Percentiles rank a stretch among this genome's conserved stretches.
These are phyloP conservation scores for Trididemnum miniatum DNA, from an alignment of 23 tunicate genomes.

Conservation along the genomic window DNA sequence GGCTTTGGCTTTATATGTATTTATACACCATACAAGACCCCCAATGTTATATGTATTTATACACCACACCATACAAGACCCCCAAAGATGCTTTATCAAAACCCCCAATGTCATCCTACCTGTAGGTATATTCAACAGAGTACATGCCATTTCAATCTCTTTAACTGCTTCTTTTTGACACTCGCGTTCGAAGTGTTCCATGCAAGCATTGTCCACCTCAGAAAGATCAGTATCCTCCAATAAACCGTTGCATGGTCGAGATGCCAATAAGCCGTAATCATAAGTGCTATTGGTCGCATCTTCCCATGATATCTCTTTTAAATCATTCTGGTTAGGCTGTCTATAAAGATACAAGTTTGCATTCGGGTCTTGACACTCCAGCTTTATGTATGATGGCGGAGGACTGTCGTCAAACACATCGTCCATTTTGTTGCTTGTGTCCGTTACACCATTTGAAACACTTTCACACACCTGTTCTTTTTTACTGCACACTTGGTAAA, in stretches of 20 bases:
- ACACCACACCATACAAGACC: too few species aligned
- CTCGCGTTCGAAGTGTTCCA: conserved; percentile 78
- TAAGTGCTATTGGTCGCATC: conserved; percentile 1
- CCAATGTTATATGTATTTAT: too few species aligned
- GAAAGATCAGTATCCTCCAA: conserved; percentile 59
- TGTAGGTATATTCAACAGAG: conserved; percentile 45
- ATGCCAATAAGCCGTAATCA: not conserved
- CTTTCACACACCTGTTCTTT: not conserved
- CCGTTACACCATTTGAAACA: too few species aligned
- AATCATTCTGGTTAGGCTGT: not conserved
- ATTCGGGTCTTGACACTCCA: not conserved
- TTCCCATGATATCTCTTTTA: conserved; percentile 7
- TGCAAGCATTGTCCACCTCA: conserved; percentile 50
- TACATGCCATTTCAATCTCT: conserved; percentile 74
- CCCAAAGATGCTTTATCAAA: too few species aligned
- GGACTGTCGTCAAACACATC: not conserved
- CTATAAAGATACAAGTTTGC: not conserved
- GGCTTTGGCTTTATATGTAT: too few species aligned
- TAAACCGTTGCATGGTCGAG: not conserved
- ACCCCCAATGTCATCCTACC: too few species aligned
- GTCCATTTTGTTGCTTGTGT: not conserved
- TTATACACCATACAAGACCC: too few species aligned
- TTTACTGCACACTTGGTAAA: not conserved
- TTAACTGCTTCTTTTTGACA: conserved; percentile 77
- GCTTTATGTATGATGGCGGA: not conserved